phyloP scores from a whole-genome alignment of 2,113 vertebrate genomes.

The Rousettus leschenaultii region DNA sequence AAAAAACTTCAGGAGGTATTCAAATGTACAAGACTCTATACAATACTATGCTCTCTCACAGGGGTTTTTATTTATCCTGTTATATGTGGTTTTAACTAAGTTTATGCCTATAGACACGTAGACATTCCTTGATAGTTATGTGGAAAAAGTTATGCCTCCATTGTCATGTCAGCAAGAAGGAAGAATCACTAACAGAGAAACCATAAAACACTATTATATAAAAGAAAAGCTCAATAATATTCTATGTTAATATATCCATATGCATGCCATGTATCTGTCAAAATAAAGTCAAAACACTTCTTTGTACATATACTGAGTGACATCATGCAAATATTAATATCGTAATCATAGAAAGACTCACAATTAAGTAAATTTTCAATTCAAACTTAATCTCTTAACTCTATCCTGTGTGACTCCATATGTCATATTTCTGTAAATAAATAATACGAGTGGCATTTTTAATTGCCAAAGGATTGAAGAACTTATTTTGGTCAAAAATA shows the following conservation, averaged over 20 bases:
- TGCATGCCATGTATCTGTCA: not conserved
- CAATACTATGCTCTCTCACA: not conserved
- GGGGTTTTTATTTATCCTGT: not conserved
- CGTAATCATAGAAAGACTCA: not conserved
- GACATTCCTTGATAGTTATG: not conserved
- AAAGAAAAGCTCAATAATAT: not conserved
- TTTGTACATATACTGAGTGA: not conserved
- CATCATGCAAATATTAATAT: not conserved
- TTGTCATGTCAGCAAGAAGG: not conserved
- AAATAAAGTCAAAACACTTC: constrained; percentile 10
- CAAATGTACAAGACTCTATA: not conserved
- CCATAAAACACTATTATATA: not conserved
- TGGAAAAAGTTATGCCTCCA: not conserved
- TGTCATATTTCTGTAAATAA: not conserved
- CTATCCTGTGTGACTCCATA: not conserved
- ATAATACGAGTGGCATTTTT: not conserved
- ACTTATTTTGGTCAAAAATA: not conserved
- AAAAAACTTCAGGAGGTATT: not conserved
- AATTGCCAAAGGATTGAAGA: not conserved
- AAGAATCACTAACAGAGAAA: not conserved
- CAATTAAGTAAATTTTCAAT: not conserved
- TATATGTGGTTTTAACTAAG: not conserved
- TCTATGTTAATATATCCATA: not conserved
- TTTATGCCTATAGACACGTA: not conserved
- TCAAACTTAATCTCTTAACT: not conserved